phyloP scores from a whole-genome alignment of 2,113 vertebrate genomes.

The Vulpes vulpes region DNA sequence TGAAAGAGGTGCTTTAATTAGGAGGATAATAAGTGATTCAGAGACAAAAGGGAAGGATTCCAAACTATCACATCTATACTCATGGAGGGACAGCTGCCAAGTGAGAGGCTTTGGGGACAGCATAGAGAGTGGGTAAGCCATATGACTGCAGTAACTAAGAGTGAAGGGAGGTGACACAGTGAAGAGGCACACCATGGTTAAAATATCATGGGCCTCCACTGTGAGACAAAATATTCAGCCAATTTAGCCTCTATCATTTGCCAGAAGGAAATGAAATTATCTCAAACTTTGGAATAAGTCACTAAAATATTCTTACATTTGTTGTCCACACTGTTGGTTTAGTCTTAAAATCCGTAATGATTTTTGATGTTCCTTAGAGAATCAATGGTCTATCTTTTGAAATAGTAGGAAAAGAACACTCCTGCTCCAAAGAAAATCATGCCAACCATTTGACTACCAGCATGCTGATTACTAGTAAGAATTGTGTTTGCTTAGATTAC shows the following conservation, averaged over 20 bases:
- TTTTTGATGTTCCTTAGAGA: constrained; percentile 27
- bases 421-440: neutral
- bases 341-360: constrained; percentile 37
- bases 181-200: neutral
- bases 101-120: neutral
- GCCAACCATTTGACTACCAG: neutral
- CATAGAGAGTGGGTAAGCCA: neutral
- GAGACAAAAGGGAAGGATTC: constrained; percentile 51
- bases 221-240: neutral
- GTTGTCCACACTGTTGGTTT: neutral
- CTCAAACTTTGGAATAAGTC: constrained; percentile 30
- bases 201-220: neutral
- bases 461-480: constrained; percentile 13
- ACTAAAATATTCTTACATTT: constrained; percentile 37
- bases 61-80: neutral
- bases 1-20: constrained; percentile 69
- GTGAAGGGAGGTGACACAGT: neutral
- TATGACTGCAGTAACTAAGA: neutral
- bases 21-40: constrained; percentile 57
- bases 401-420: neutral
- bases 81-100: neutral
- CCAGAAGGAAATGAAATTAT: constrained; percentile 21
- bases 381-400: constrained; percentile 8
- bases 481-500: neutral
- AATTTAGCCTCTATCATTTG: neutral